Evolutionary conservation across 2,113 vertebrate genomes (phyloP).

Genomic region (Urocitellus parryii): DNA sequence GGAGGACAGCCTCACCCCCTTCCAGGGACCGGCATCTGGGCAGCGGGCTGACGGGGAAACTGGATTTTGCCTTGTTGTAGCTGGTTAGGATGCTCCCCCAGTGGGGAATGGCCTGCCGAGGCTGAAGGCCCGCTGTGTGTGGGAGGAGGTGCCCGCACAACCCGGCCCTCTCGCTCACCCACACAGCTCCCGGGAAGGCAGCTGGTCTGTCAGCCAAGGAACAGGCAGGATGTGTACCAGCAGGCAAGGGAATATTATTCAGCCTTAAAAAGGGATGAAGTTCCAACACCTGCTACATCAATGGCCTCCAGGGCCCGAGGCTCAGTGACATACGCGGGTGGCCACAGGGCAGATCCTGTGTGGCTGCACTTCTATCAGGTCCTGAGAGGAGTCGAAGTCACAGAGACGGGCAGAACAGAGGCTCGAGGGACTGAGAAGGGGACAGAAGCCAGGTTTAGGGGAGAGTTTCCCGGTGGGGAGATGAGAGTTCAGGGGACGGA

Average conservation of each 20-base stretch:
- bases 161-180: fast-evolving
- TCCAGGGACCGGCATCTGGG: fast-evolving
- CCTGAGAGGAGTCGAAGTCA: fast-evolving
- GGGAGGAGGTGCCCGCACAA: fast-evolving
- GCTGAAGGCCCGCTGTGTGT: fast-evolving
- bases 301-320: fast-evolving
- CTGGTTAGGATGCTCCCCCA: background rate
- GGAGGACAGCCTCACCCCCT: background rate
- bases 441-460: fast-evolving
- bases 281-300: fast-evolving
- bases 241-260: fast-evolving
- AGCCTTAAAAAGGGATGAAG: background rate
- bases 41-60: fast-evolving
- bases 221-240: fast-evolving
- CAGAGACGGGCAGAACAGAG: background rate
- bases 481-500: fast-evolving
- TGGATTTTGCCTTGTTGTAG: fast-evolving
- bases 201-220: fast-evolving
- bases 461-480: background rate
- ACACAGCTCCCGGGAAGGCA: fast-evolving
- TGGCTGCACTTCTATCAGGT: fast-evolving
- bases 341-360: fast-evolving
- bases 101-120: too few species aligned
- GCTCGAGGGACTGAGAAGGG: fast-evolving
- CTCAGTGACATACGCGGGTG: fast-evolving